phyloP scores from a whole-genome alignment of 1,140 invertebrate genomes.

The Hestina assimilis region DNA sequence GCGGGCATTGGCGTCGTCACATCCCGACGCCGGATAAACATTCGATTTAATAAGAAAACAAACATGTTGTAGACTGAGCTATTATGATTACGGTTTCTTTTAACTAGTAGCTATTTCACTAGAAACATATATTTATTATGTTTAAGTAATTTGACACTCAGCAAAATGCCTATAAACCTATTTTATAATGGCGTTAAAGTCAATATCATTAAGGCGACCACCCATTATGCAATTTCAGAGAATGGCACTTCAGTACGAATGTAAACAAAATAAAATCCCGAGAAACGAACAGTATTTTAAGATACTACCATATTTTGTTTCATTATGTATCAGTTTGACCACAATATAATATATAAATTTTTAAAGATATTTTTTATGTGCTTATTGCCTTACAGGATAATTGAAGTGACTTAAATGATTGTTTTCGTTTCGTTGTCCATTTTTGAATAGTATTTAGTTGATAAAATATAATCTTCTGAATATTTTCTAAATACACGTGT shows the following conservation, averaged over 20 bases:
- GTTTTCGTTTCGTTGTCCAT: too few species aligned
- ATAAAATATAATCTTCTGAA: too few species aligned
- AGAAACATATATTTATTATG: not conserved
- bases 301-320: constrained; percentile 12
- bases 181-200: constrained; percentile 16
- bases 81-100: too few species aligned
- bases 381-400: too few species aligned
- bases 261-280: constrained; percentile 40
- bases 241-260: constrained; percentile 36
- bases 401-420: too few species aligned
- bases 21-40: too few species aligned
- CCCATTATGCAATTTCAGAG: constrained; percentile 52
- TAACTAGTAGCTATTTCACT: not conserved
- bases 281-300: constrained; percentile 10
- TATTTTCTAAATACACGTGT: too few species aligned
- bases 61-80: too few species aligned
- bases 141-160: constrained; percentile 18
- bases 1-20: too few species aligned
- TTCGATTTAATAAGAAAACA: too few species aligned
- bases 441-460: too few species aligned
- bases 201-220: constrained; percentile 40
- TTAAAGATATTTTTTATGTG: too few species aligned
- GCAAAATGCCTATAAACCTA: constrained; percentile 21
- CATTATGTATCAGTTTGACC: not conserved
- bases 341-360: not conserved